Conservation (phyloP, 2,113 vertebrate species). For the Buteo buteo region DNA sequence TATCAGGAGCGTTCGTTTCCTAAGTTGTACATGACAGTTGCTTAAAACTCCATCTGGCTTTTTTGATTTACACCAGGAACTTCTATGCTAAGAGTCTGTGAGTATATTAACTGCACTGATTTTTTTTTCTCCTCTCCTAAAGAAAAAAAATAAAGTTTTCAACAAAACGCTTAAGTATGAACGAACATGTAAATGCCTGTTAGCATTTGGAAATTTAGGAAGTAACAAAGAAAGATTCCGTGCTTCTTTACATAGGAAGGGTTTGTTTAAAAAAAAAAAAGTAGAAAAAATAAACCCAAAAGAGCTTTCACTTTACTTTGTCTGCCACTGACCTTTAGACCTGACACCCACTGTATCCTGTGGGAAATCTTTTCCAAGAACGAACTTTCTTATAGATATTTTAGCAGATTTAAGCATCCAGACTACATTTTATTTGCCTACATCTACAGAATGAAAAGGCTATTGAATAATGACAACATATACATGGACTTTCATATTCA, state of each 20-base stretch:
- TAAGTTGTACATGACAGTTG: background rate
- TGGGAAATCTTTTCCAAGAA: slow-evolving; percentile 29
- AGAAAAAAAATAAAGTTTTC: background rate
- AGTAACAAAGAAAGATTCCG: background rate
- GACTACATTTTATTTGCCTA: background rate
- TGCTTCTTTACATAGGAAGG: background rate
- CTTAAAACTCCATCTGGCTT: slow-evolving; percentile 50
- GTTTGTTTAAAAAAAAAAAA: background rate
- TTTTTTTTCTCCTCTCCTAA: too few species aligned
- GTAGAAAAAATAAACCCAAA: background rate
- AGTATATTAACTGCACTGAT: background rate
- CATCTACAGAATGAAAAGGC: background rate
- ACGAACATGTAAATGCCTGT: background rate
- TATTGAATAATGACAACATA: background rate
- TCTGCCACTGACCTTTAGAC: slow-evolving; percentile 48
- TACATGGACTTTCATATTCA: background rate
- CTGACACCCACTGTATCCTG: slow-evolving; percentile 45
- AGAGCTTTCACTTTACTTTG: background rate
- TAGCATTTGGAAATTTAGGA: background rate
- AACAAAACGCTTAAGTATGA: background rate
- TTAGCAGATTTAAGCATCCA: slow-evolving; percentile 12
- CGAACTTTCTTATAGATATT: slow-evolving; percentile 1
- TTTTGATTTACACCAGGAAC: slow-evolving; percentile 31
- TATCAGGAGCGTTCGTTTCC: background rate
- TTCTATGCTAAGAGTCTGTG: background rate